Base-by-base conservation (phyloP, 1,140 invertebrate genomes). In the Cydia amplana region DNA sequence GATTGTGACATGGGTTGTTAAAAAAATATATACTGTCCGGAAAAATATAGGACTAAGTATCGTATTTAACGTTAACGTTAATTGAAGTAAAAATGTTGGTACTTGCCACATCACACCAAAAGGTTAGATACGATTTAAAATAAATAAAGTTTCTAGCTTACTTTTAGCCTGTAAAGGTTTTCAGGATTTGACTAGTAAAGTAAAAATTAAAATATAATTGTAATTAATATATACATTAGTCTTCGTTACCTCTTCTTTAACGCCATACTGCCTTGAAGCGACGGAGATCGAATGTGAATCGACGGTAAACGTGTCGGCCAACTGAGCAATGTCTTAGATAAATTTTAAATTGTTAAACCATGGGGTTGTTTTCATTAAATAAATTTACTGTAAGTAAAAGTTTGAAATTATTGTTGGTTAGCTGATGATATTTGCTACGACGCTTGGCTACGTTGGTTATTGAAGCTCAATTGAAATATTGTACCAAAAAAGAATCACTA, bases 391-490 rank as follows among this genome's bases (percentile, higher is more conserved):
- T 65, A 16, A 65, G 25, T 65, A 32, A 23, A 64, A 3, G n/a
- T 65, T 65, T 65, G 25, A 23, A 28, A n/a, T 64, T 36, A 65
- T 28, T 65, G 28, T 32, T 65, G 16, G n/a, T 70, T 70, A 36
- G n/a, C n/a, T 70, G 20, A 70, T 70, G 32, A 43, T 70, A 70
- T 70, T 70, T 70, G 65, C 55, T 60, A 60, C 3, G 16, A 55
- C n/a, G 20, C n/a, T 60, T 60, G 55, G 20, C 55, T 23, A 60
- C 20, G 20, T 60, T 9, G 55, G 20, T 60, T 23, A 20, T 23
- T 23, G 55, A 60, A 60, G 9, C 3, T 51, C 14, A n/a, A 55
- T 55, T 55, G 0, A 14, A 18, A 55, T 55, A 46, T 16, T 46
- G 10, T 46, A 46, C 12, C 43, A 16, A 16, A 16, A 14, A 46